Evolutionary conservation across 2,888 invertebrate genomes (phyloP), one percentile per base, ranked within the genome.

Genomic region (Clostera curtula): DNA sequence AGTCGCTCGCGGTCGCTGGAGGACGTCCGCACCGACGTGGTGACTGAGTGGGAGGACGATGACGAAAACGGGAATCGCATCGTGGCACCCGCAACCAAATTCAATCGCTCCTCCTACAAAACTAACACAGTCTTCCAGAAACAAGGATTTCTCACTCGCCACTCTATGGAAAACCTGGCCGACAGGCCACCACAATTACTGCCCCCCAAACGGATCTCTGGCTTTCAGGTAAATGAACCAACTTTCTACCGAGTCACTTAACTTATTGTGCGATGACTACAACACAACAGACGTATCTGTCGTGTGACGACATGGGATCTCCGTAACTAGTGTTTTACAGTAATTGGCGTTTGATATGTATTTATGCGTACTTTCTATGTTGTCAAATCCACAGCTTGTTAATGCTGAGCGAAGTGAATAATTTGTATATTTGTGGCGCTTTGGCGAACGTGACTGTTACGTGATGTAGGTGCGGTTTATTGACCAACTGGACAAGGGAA

Each of bases 121-220:
- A 45, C 62, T 4, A 48, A 65, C 40, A 48, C 61, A 5, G 43
- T 66, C 28, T 74, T 82, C 41, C 71, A 79, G 60, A 82, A 82
- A 36, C 79, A 82, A 49, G 71, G 74, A 43, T 82, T 82, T 40
- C 70, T 82, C 31, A 85, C 86, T n/a, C 80, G 90, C 21, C 85
- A 89, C 39, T 90, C 91, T 0, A 90, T 90, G 89, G 91, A 91
- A 62, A 90, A 90, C 67, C 75, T 91, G 40, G 87, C 76, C 43
- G 87, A 87, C 47, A 76, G 82, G 52, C 68, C 75, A 35, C 85
- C 82, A 37, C 79, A 84, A 52, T 64, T 85, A 53, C 60, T 80
- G 42, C 72, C 79, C 40, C 79, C 80, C 54, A 85, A 86, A 76
- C 79, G 86, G 56, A 68, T 76, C 55, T 76, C 85, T 53, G 77